A percentile compares a stretch with the other conserved stretches of the same genome.
These are phyloP conservation scores for Drosophila anomalata DNA, from an alignment of 2,888 invertebrate species.

Conservation along the genomic window DNA sequence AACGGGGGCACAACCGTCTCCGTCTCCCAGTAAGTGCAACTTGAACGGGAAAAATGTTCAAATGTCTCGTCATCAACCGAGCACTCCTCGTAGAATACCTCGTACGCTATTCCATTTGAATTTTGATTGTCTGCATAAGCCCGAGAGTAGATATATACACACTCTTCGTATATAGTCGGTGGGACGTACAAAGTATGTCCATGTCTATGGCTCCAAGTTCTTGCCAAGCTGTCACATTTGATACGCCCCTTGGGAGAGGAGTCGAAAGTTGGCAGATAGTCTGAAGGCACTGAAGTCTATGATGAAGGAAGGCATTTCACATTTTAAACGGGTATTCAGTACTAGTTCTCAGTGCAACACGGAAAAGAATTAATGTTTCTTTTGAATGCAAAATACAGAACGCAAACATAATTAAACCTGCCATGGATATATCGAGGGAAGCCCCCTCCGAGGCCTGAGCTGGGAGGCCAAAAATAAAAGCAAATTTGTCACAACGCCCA, in stretches of 20 bases:
- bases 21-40: constrained; percentile 61
- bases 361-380: constrained; percentile 64
- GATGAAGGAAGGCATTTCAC: constrained; percentile 31
- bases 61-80: constrained; percentile 42
- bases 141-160: constrained; percentile 39
- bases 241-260: constrained; percentile 55
- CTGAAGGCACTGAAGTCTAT: constrained; percentile 52
- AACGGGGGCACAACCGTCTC: not conserved
- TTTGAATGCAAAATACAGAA: constrained; percentile 63
- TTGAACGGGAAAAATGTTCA: constrained; percentile 63
- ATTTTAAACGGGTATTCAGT: too few relatives aligned
- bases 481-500: constrained; percentile 69
- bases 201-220: constrained; percentile 61
- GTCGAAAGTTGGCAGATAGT: constrained; percentile 10
- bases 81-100: constrained; percentile 26
- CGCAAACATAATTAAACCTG: constrained; percentile 77
- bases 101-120: constrained; percentile 59
- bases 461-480: constrained; percentile 65
- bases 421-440: constrained; percentile 61
- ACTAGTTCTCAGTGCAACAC: constrained; percentile 39
- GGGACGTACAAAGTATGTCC: constrained; percentile 51
- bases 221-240: constrained; percentile 71
- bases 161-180: constrained; percentile 3
- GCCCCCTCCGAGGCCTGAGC: constrained; percentile 21
- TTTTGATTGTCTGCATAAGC: constrained; percentile 67